Conservation (phyloP, 1,140 invertebrate genomes). For the Thaumetopoea pityocampa region DNA sequence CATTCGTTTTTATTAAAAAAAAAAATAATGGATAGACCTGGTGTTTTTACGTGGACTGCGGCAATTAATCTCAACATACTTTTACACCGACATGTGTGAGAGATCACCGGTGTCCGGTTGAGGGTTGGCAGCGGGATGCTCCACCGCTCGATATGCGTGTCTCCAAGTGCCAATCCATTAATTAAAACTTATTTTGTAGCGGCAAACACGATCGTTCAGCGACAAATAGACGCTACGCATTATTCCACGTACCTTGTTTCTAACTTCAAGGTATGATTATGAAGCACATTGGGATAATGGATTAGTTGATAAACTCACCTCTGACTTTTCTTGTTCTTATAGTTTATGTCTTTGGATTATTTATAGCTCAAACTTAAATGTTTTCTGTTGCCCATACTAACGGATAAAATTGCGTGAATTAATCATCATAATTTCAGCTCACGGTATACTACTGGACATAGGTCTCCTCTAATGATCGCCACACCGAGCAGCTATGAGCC, state of each 20-base stretch:
- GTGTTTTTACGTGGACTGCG: not conserved
- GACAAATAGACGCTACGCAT: conserved; percentile 36
- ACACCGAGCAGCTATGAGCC: too few species aligned
- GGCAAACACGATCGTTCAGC: conserved; percentile 34
- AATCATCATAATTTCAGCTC: too few species aligned
- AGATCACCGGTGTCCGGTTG: conserved; percentile 24
- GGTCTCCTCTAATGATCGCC: too few species aligned
- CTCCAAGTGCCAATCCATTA: conserved; percentile 61
- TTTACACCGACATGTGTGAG: conserved; percentile 9
- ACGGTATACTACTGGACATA: too few species aligned
- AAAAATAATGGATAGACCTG: conserved; percentile 5
- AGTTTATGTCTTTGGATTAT: too few species aligned
- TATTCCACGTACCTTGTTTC: conserved; percentile 28
- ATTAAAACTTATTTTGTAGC: conserved; percentile 68
- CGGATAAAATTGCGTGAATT: too few species aligned
- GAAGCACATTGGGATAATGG: conserved; percentile 34
- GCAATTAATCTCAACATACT: conserved; percentile 12
- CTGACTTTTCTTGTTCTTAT: too few species aligned
- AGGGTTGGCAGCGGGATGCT: conserved; percentile 32
- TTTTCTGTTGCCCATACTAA: too few species aligned
- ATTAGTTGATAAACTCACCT: conserved; percentile 39
- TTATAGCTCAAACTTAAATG: too few species aligned
- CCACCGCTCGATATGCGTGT: conserved; percentile 39
- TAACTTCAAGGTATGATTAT: conserved; percentile 39
- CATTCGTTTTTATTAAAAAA: conserved; percentile 11